Percentiles rank a stretch among this genome's conserved stretches.
Evolutionary conservation across 2,113 vertebrate species (phyloP).

Genomic region (Blennius ocellaris): DNA sequence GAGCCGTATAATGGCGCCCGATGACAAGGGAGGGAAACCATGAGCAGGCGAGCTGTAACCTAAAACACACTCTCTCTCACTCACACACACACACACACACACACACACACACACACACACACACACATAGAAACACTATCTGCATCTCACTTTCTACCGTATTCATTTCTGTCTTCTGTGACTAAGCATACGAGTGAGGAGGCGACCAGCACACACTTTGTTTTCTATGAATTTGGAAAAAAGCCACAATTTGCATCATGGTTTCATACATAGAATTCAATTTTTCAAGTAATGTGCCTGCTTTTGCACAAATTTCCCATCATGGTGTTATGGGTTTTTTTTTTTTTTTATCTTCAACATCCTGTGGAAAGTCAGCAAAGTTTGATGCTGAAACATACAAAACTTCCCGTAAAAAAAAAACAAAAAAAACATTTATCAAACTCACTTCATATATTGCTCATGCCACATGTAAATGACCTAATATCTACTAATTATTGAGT

Average conservation of each 20-base stretch:
- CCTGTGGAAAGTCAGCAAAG: no score
- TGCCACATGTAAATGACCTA: no score
- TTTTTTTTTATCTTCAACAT: no score
- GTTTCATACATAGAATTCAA: conserved; percentile 68
- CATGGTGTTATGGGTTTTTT: background rate
- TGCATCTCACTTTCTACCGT: conserved; percentile 50
- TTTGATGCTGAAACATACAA: no score
- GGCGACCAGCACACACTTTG: conserved; percentile 23
- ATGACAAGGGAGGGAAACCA: conserved; percentile 71
- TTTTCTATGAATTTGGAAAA: conserved; percentile 74
- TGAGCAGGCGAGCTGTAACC: conserved; percentile 49
- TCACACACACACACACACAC: no score
- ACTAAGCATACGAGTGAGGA: conserved; percentile 52
- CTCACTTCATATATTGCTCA: no score
- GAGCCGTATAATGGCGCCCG: conserved; percentile 66
- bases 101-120: conserved; percentile 14
- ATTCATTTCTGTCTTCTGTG: conserved; percentile 34
- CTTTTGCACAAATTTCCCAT: conserved; percentile 35
- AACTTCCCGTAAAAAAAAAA: no score
- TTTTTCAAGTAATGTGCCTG: conserved; percentile 24
- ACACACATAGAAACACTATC: conserved; percentile 40
- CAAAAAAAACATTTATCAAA: no score
- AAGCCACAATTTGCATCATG: conserved; percentile 54
- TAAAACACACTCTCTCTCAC: conserved; percentile 59
- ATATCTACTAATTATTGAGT: no score